Evolutionary conservation across 1,140 invertebrate species (phyloP).

Genomic region (Proales similis): DNA sequence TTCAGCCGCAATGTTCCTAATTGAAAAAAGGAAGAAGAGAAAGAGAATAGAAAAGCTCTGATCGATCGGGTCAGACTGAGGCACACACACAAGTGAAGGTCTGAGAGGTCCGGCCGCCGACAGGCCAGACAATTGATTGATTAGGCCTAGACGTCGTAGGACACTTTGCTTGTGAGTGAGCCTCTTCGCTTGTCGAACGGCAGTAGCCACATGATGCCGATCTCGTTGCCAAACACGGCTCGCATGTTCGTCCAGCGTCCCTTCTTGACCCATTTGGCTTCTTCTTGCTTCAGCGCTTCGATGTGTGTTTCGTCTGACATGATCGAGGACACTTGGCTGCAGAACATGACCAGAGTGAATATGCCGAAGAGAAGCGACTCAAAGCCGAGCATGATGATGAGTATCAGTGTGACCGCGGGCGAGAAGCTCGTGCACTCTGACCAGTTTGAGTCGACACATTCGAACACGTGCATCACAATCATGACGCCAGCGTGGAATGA

Average conservation of each 20-base stretch:
- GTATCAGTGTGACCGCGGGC: slow-evolving; percentile 85
- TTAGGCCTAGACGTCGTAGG: too few relatives aligned
- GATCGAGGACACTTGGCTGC: slow-evolving; percentile 91
- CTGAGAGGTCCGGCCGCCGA: too few relatives aligned
- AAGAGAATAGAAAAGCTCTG: too few relatives aligned
- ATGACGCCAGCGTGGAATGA: slow-evolving; percentile 86
- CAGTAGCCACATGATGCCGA: slow-evolving; percentile 15
- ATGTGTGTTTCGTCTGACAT: slow-evolving; percentile 68
- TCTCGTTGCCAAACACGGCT: slow-evolving; percentile 12
- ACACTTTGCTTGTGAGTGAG: too few relatives aligned
- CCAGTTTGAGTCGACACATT: slow-evolving; percentile 88
- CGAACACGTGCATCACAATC: slow-evolving; percentile 83
- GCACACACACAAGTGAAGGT: too few relatives aligned
- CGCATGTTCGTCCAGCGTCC: slow-evolving; percentile 1
- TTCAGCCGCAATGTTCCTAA: too few relatives aligned
- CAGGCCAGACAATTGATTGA: too few relatives aligned
- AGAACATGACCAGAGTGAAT: slow-evolving; percentile 95
- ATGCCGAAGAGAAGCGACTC: slow-evolving; percentile 94
- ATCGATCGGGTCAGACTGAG: too few relatives aligned
- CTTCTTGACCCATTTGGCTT: slow-evolving; percentile 6
- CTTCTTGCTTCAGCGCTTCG: slow-evolving; percentile 28
- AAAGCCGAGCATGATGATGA: slow-evolving; percentile 88
- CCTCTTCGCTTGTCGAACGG: slow-evolving; percentile 34
- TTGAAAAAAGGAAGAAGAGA: too few relatives aligned
- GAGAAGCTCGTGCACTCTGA: slow-evolving; percentile 78